phyloP scores from a whole-genome alignment of 2,797 vertebrate species.

The Lemur catta region DNA sequence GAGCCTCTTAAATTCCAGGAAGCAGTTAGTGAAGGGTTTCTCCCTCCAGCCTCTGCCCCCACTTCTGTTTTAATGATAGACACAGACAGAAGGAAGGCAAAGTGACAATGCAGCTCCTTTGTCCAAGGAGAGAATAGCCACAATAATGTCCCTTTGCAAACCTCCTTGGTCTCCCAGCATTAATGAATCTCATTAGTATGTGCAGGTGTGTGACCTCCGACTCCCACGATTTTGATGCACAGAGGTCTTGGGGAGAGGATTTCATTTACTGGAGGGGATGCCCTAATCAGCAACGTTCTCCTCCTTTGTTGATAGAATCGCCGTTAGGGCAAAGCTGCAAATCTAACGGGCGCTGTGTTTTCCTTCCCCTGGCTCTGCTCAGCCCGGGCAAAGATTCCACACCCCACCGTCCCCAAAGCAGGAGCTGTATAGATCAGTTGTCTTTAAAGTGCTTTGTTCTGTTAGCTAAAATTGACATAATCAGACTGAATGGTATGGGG shows the following conservation, averaged over 20 bases:
- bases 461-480: not conserved
- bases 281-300: not conserved
- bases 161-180: not conserved
- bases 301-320: not conserved
- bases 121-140: constrained; percentile 43
- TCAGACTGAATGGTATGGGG: not conserved
- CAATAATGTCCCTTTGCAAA: constrained; percentile 33
- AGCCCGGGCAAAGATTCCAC: not conserved
- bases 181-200: constrained; percentile 56
- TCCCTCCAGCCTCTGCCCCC: not conserved
- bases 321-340: not conserved
- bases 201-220: constrained; percentile 52
- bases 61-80: constrained; percentile 5
- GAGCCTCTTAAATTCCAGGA: constrained; percentile 31
- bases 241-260: not conserved
- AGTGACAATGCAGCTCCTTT: not conserved
- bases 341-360: not conserved
- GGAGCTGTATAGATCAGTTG: not conserved
- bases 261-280: not conserved
- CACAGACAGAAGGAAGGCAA: not conserved
- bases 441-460: not conserved
- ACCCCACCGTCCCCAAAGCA: not conserved
- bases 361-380: not conserved
- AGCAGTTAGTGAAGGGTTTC: not conserved
- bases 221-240: not conserved